Base-by-base conservation (phyloP, 1,140 invertebrate genomes). In the Musca vetustissima region DNA sequence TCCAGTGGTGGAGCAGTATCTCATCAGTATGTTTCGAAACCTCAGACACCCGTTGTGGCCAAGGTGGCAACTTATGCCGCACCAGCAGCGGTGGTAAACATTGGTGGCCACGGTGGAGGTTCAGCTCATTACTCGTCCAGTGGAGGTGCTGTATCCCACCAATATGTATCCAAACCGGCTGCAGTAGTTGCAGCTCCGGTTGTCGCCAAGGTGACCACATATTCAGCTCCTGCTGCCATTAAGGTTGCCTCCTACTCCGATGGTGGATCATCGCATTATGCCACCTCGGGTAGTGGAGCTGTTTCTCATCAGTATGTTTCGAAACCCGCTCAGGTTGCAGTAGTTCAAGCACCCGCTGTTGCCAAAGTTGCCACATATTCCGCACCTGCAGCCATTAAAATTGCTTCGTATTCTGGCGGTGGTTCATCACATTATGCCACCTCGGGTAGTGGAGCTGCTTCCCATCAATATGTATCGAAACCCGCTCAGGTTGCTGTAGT, bases 1-100 rank as follows among this genome's bases (percentile, higher is more conserved):
- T 53, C 65, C 11, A 25, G 36, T n/a, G 65, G 69, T 6, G 69
- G 65, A 0, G 64, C 70, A 13, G 43, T 70, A 14, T 70, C 69
- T 2, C 65, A 66, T 52, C 69, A 70, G 17, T 77, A 76, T 49
- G 70, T 75, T 9, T 55, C 75, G 1, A 67, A 64, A 61, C 64
- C 70, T 6, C 76, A 72, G 0, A 70, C 53, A 8, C 67, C 67
- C 6, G 50, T 49, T n/a, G 67, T 68, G 6, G n/a, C 55, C 11
- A 21, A 59, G 32, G 48, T 43, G 4, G 64, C 66, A 17, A 64
- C 55, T 1, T 65, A 22, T 24, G 43, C 71, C n/a, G 65, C 59
- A 8, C 43, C 48, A 49, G 22, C 50, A 43, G 36, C 59, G 32
- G 61, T 66, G 6, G 53, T 55, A 28, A 64, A 49, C 28, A 28